Percentiles rank a stretch among this genome's conserved stretches.
phyloP scores from a whole-genome alignment of 2,113 vertebrate species.

The Syngnathoides biaculeatus region DNA sequence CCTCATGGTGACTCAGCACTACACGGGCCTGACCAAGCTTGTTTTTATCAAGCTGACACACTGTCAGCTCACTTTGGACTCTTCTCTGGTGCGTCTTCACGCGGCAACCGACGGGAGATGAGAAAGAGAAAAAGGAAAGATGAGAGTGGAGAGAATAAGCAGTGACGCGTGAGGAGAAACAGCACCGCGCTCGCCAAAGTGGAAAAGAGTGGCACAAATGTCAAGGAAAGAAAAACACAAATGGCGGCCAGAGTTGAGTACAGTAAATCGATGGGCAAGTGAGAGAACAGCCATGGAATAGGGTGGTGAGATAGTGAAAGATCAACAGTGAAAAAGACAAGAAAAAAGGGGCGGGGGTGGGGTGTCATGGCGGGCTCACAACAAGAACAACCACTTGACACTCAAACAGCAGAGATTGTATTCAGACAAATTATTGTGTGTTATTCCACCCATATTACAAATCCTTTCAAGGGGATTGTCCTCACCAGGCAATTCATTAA shows the following conservation, averaged over 20 bases:
- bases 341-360: slow-evolving; percentile 1
- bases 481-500: neutral
- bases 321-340: slow-evolving; percentile 38
- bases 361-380: slow-evolving; percentile 18
- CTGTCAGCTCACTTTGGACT: slow-evolving; percentile 38
- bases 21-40: slow-evolving; percentile 55
- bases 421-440: neutral
- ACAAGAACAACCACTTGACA: slow-evolving; percentile 32
- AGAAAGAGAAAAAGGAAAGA: slow-evolving; percentile 11
- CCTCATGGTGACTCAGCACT: slow-evolving; percentile 63
- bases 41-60: slow-evolving; percentile 58
- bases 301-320: slow-evolving; percentile 27
- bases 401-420: slow-evolving; percentile 9
- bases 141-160: neutral
- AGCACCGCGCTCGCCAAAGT: neutral
- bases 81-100: slow-evolving; percentile 36
- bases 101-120: neutral
- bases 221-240: neutral
- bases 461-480: neutral
- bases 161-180: slow-evolving; percentile 24
- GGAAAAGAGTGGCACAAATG: neutral
- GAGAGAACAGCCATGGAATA: slow-evolving; percentile 21
- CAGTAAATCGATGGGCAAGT: slow-evolving; percentile 37
- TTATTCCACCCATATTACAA: neutral
- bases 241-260: slow-evolving; percentile 28